phyloP scores from a whole-genome alignment of 1,140 invertebrate species.

The Panulirus ornatus region DNA sequence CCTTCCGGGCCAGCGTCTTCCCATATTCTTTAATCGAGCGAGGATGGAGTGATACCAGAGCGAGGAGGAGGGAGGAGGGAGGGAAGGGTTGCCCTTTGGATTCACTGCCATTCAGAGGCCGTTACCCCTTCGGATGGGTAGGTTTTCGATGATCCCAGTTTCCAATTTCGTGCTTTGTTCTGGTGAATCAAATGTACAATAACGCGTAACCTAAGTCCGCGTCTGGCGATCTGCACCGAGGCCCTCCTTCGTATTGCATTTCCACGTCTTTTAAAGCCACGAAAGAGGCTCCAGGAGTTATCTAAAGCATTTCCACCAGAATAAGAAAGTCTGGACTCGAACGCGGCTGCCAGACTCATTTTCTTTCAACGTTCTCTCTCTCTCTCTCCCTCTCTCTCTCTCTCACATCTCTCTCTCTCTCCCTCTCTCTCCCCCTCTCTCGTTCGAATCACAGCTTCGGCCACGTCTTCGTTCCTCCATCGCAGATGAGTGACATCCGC shows the following conservation, averaged over 20 bases:
- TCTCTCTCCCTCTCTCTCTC: not conserved
- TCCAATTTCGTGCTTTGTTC: too few species aligned
- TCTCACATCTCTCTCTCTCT: not conserved
- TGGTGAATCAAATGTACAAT: too few species aligned
- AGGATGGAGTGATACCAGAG: conserved; percentile 47
- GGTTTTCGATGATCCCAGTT: not conserved
- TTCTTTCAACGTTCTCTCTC: conserved; percentile 62
- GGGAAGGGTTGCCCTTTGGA: not conserved
- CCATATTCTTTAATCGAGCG: conserved; percentile 71
- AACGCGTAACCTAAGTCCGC: not conserved
- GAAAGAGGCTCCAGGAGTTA: not conserved
- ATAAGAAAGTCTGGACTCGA: conserved; percentile 69
- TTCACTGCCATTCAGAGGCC: not conserved
- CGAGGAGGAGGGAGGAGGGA: too few species aligned
- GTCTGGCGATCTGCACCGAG: not conserved
- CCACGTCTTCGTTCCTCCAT: not conserved
- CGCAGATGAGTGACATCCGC: not conserved
- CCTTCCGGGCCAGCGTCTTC: conserved; percentile 33
- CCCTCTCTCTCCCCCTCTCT: conserved; percentile 7
- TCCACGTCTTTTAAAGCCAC: not conserved
- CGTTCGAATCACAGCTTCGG: not conserved
- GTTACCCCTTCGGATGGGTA: not conserved
- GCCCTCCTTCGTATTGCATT: not conserved
- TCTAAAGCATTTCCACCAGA: conserved; percentile 48
- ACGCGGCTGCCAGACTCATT: conserved; percentile 50